Evolutionary conservation across 1,140 invertebrate genomes (phyloP).

Genomic region (Heliothis subflexa): DNA sequence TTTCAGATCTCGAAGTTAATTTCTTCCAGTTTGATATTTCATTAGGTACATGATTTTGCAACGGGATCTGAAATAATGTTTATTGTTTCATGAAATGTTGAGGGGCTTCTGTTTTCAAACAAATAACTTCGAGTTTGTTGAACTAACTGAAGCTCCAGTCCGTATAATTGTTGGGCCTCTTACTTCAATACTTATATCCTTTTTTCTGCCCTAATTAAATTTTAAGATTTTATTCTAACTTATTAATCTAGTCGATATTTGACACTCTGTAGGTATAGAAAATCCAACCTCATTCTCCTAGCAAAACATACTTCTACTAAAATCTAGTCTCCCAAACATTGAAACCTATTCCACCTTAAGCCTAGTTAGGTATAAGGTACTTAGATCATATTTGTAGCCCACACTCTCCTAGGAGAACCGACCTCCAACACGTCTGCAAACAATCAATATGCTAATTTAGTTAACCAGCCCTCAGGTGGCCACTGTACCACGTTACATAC

Average conservation of each 20-base stretch:
- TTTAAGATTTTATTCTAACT: too few relatives aligned
- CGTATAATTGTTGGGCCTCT: too few relatives aligned
- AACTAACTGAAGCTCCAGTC: too few relatives aligned
- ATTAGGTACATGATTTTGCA: conserved; percentile 18
- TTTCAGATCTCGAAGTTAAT: conserved; percentile 64
- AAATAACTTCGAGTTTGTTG: too few relatives aligned
- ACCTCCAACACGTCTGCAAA: conserved; percentile 53
- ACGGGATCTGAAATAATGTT: conserved; percentile 11
- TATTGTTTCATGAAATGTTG: conserved; percentile 7
- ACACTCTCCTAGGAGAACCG: conserved; percentile 2
- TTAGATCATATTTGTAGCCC: conserved; percentile 34
- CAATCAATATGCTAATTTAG: conserved; percentile 60
- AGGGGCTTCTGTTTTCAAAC: neutral
- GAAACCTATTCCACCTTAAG: conserved; percentile 13
- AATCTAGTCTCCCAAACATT: neutral
- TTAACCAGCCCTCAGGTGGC: conserved; percentile 55
- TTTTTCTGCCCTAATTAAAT: too few relatives aligned
- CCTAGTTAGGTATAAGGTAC: neutral
- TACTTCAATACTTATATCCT: too few relatives aligned
- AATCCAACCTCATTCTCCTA: neutral
- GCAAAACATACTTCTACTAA: neutral
- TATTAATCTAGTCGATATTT: neutral
- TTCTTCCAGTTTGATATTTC: conserved; percentile 48
- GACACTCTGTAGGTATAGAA: neutral
- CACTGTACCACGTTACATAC: conserved; percentile 46